These are phyloP conservation scores for Drosophila recens DNA, from an alignment of 2,888 invertebrate species.

Conservation along the genomic window DNA sequence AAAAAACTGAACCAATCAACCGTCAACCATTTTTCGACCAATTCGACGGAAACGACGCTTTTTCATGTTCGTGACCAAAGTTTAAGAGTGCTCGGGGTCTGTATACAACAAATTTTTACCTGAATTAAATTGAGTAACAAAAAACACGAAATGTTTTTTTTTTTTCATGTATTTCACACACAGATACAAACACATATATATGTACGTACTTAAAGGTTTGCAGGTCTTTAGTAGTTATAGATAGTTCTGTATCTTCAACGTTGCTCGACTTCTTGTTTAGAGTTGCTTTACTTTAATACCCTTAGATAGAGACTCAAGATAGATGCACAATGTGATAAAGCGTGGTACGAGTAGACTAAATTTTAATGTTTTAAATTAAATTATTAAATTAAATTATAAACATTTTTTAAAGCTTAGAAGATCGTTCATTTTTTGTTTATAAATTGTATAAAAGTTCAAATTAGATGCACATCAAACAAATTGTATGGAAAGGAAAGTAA, in stretches of 20 bases:
- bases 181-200: conserved; percentile 10
- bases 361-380: too few relatives aligned
- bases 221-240: conserved; percentile 19
- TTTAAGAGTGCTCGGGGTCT: conserved; percentile 54
- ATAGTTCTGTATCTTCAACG: conserved; percentile 3
- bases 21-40: conserved; percentile 77
- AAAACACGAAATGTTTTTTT: conserved; percentile 80
- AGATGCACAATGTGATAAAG: neutral
- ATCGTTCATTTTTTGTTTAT: neutral
- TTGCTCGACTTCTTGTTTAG: conserved; percentile 15
- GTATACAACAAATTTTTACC: conserved; percentile 73
- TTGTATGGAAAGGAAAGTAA: too few relatives aligned
- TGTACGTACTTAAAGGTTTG: conserved; percentile 20
- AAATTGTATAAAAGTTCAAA: too few relatives aligned
- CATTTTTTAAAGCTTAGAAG: neutral
- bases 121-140: conserved; percentile 83
- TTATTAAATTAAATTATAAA: too few relatives aligned
- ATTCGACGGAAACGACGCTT: conserved; percentile 76
- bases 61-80: conserved; percentile 79
- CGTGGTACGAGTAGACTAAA: neutral
- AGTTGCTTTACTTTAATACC: conserved; percentile 36
- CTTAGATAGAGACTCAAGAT: neutral
- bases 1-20: conserved; percentile 77
- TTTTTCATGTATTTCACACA: conserved; percentile 25
- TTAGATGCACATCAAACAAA: too few relatives aligned